Base-by-base conservation (phyloP, 2,113 vertebrate species). In the Platysteira castanea region DNA sequence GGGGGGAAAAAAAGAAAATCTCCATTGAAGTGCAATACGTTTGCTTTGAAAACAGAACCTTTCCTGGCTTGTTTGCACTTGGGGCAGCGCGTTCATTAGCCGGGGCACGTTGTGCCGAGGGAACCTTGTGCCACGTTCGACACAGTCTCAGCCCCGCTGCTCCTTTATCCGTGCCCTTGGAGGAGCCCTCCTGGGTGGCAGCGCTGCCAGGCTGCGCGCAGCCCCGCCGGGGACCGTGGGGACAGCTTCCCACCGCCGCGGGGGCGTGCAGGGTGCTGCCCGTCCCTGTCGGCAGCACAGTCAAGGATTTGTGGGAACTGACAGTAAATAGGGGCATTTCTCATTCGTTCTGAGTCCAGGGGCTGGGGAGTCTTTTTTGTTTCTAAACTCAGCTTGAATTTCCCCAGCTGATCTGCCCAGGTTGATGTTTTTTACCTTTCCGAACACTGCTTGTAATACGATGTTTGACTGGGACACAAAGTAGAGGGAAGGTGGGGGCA, bases 21-120 rank as follows among this genome's bases (percentile, higher is more conserved):
- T 94, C 97, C 90, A 96, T 91, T 98, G 97, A 97, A 97, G 97
- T 97, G 96, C 96, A 97, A 94, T 95, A 60, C 15, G 31, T 89
- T 96, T 64, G 67, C 96, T 97, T 97, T 97, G 95, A 95, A 96
- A 96, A 96, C 91, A 91, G 93, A 96, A 89, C 95, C 95, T 94
- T 94, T 88, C 75, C 75, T 2, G 17, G 84, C 90, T 93, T 95
- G 95, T 95, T 97, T 96, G 96, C 92, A 95, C 93, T 94, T 16
- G 80, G 96, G 96, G 95, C 96, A 97, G 91, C 9, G 80, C 11
- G 27, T 95, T 97, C 96, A 95, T 97, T 97, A 96, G 92, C 89
- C 6, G 52, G 94, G 96, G 89, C 71, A 33, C 56, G 16, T 49
- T 31, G 81, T 84, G 96, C 90, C 4, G 31, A 37, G 86, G 96